Evolutionary conservation across 2,888 invertebrate genomes (phyloP).

Genomic region (Pemphredon lugubris): DNA sequence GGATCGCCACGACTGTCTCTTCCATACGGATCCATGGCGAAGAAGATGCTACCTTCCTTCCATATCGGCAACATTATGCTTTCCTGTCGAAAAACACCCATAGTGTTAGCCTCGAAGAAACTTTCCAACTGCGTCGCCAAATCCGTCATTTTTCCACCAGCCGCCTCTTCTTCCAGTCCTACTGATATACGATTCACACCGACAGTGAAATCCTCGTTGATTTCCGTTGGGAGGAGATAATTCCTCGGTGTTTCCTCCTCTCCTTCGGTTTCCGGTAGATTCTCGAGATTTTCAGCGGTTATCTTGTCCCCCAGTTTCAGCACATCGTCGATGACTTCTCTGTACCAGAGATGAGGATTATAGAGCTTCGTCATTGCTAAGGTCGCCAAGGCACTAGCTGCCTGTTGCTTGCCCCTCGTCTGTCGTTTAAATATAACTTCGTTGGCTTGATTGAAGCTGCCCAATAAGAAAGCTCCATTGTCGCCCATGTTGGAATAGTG

Average conservation of each 20-base stretch:
- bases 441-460: conserved; percentile 75
- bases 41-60: conserved; percentile 71
- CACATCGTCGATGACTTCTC: conserved; percentile 83
- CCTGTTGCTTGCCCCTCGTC: conserved; percentile 81
- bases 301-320: conserved; percentile 81
- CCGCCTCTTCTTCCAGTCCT: conserved; percentile 81
- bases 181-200: conserved; percentile 80
- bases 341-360: conserved; percentile 84
- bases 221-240: conserved; percentile 80
- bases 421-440: conserved; percentile 81
- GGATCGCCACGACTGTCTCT: conserved; percentile 65
- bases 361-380: conserved; percentile 84
- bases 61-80: conserved; percentile 78
- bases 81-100: conserved; percentile 82
- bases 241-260: conserved; percentile 81
- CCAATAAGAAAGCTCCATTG: conserved; percentile 75
- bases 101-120: conserved; percentile 83
- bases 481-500: conserved; percentile 78
- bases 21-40: conserved; percentile 74
- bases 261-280: conserved; percentile 83
- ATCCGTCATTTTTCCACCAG: conserved; percentile 80
- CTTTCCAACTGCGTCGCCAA: conserved; percentile 81
- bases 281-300: conserved; percentile 81
- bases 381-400: conserved; percentile 83
- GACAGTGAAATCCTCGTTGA: conserved; percentile 80